Evolutionary conservation across 2,113 vertebrate species (phyloP).

Genomic region (Heterotis niloticus): DNA sequence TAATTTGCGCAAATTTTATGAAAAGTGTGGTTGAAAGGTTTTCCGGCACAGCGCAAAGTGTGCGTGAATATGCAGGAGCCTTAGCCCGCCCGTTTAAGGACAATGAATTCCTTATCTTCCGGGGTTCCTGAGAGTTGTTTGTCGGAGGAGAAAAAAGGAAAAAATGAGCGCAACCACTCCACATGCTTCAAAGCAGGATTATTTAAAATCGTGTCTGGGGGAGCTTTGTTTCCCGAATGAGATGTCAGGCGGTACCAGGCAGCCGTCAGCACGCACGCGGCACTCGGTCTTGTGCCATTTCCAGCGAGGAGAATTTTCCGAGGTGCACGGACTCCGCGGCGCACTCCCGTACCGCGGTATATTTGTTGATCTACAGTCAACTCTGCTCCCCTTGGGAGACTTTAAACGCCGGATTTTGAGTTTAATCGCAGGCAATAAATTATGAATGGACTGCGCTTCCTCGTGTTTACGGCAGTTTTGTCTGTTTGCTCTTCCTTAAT

Average conservation of each 20-base stretch:
- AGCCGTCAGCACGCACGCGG: neutral
- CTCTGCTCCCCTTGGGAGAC: conserved; percentile 7
- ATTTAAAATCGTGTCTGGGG: conserved; percentile 19
- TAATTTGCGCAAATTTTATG: too few species aligned
- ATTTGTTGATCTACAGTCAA: conserved; percentile 17
- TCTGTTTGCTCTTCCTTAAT: conserved; percentile 29
- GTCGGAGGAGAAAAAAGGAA: neutral
- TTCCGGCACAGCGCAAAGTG: neutral
- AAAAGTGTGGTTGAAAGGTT: too few species aligned
- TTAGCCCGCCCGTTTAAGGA: conserved; percentile 3
- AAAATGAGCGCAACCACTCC: neutral
- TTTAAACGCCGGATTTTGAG: neutral
- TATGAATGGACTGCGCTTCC: neutral
- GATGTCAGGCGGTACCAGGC: conserved; percentile 10
- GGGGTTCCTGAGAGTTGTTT: neutral
- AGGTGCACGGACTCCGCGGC: neutral
- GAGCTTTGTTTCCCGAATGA: conserved; percentile 23
- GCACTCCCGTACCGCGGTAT: neutral
- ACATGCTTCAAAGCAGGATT: conserved; percentile 10
- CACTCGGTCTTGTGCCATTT: neutral
- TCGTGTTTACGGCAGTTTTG: conserved; percentile 9
- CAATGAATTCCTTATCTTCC: conserved; percentile 6
- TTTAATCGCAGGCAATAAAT: conserved; percentile 32
- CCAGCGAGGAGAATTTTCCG: neutral
- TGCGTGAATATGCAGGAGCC: neutral